Evolutionary conservation across 2,888 invertebrate genomes (phyloP).

Genomic region (Cheilosia vulpina): DNA sequence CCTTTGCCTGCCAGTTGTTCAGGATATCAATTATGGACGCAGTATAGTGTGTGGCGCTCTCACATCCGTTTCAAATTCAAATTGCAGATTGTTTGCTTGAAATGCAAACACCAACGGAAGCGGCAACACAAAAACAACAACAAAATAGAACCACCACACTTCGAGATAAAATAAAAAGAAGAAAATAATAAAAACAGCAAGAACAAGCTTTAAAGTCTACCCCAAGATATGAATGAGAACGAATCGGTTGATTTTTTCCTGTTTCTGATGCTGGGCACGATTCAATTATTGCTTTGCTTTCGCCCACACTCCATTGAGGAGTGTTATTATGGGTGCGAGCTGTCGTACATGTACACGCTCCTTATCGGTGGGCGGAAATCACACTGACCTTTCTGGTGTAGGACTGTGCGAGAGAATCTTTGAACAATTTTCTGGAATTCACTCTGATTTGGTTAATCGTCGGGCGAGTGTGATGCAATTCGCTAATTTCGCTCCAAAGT

Average conservation of each 20-base stretch:
- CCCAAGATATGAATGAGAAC: constrained; percentile 43
- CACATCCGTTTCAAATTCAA: constrained; percentile 71
- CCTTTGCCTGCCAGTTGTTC: constrained; percentile 42
- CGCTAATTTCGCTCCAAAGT: constrained; percentile 20
- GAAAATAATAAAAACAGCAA: background rate
- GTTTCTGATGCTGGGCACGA: constrained; percentile 61
- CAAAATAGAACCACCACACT: constrained; percentile 9
- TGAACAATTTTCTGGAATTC: constrained; percentile 7
- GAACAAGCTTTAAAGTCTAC: constrained; percentile 48
- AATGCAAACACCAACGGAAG: constrained; percentile 58
- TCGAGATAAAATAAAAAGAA: constrained; percentile 42
- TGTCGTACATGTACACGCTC: constrained; percentile 40
- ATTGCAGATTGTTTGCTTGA: constrained; percentile 68
- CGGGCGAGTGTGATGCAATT: constrained; percentile 51
- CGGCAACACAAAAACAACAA: constrained; percentile 14
- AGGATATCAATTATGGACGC: constrained; percentile 59
- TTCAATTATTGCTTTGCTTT: constrained; percentile 59
- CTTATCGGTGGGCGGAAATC: constrained; percentile 72
- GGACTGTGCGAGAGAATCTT: constrained; percentile 20
- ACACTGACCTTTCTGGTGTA: constrained; percentile 62
- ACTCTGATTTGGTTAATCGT: constrained; percentile 52
- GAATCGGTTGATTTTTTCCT: constrained; percentile 5
- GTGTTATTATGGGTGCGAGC: constrained; percentile 55
- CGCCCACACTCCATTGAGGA: constrained; percentile 53
- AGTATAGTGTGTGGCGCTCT: constrained; percentile 54